Conservation (phyloP, 2,113 vertebrate genomes). For the Kryptolebias marmoratus region DNA sequence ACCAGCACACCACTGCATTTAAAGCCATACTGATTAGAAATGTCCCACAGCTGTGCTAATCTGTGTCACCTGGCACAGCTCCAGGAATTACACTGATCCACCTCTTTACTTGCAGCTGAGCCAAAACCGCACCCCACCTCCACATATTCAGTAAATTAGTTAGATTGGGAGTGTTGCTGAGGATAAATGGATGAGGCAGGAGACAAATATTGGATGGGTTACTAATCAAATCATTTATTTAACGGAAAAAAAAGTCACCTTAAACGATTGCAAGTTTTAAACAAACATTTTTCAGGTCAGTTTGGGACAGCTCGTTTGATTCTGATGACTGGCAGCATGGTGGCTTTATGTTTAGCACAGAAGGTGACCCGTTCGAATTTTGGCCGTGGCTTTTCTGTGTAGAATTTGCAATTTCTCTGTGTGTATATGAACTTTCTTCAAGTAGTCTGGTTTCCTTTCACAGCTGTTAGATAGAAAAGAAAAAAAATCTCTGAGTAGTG, state of each 20-base stretch:
- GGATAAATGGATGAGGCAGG: neutral
- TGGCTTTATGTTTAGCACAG: neutral
- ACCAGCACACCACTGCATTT: neutral
- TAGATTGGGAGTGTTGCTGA: neutral
- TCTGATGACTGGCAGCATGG: too few species aligned
- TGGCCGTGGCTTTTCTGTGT: neutral
- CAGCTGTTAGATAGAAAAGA: too few species aligned
- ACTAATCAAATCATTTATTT: neutral
- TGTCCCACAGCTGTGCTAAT: conserved; percentile 4
- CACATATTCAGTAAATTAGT: neutral
- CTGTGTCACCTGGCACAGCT: neutral
- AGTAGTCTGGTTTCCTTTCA: too few species aligned
- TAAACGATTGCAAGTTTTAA: neutral
- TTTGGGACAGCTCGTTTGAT: neutral
- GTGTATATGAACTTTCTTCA: too few species aligned
- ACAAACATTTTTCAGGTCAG: neutral
- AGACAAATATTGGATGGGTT: neutral
- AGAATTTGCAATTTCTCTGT: neutral
- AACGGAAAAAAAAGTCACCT: neutral
- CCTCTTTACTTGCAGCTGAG: neutral
- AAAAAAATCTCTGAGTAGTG: too few species aligned
- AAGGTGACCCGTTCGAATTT: neutral
- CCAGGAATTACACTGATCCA: neutral
- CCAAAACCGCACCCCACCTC: neutral
- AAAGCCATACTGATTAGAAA: neutral